phyloP scores from a whole-genome alignment of 2,113 vertebrate genomes.

The Lophius piscatorius region DNA sequence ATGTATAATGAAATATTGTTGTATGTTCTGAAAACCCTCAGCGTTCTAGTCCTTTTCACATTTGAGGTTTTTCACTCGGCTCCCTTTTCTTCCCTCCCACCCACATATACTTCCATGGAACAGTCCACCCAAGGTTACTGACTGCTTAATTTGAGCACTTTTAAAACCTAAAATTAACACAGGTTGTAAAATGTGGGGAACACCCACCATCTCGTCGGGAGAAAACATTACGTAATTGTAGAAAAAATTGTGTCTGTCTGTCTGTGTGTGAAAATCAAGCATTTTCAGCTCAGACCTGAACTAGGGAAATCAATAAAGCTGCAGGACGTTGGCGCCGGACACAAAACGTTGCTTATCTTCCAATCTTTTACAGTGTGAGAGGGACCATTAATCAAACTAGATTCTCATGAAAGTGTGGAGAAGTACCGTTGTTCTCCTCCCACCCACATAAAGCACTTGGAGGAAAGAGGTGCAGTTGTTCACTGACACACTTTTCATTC shows the following conservation, averaged over 20 bases:
- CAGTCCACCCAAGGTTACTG: conserved; percentile 49
- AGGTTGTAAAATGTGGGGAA: conserved; percentile 43
- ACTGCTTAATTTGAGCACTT: conserved; percentile 55
- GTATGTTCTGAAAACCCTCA: conserved; percentile 75
- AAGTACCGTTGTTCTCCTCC: conserved; percentile 34
- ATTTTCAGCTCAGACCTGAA: conserved; percentile 25
- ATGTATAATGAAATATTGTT: conserved; percentile 78
- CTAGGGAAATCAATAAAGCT: conserved; percentile 47
- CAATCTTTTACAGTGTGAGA: conserved; percentile 2
- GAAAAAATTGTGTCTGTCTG: conserved; percentile 11
- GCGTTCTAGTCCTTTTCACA: conserved; percentile 75
- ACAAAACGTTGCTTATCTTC: conserved; percentile 52
- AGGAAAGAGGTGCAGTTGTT: conserved; percentile 56
- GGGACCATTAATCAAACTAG: conserved; percentile 41
- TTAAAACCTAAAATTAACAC: conserved; percentile 65
- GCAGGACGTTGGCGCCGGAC: conserved; percentile 23
- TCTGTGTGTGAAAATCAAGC: conserved; percentile 14
- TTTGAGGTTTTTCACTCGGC: conserved; percentile 55
- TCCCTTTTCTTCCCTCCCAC: conserved; percentile 25
- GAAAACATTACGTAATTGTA: conserved; percentile 37
- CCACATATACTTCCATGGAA: conserved; percentile 35
- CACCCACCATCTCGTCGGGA: conserved; percentile 51
- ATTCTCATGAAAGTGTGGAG: conserved; percentile 49
- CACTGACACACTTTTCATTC: conserved; percentile 7
- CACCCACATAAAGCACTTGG: conserved; percentile 33